These are phyloP conservation scores for Notiomystis cincta DNA, from an alignment of 2,113 vertebrate species.

Conservation along the genomic window DNA sequence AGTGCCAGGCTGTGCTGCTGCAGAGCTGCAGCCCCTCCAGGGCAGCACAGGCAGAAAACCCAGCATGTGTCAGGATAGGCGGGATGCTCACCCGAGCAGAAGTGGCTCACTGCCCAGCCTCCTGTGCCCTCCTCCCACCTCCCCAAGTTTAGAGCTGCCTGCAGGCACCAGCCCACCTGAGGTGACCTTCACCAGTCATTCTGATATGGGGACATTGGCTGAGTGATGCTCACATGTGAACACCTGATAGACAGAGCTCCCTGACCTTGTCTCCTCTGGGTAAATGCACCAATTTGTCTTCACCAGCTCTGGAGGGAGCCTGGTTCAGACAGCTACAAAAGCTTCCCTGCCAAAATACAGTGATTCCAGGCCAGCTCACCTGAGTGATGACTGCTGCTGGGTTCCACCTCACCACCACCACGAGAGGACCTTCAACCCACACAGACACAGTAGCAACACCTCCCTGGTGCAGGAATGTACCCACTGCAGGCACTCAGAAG, in stretches of 20 bases:
- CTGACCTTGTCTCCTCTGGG: background rate
- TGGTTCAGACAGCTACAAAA: background rate
- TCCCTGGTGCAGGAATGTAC: background rate
- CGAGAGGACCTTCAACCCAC: background rate
- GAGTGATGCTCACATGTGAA: background rate
- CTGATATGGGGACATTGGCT: rapidly evolving
- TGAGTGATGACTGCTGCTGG: background rate
- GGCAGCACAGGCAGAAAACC: background rate
- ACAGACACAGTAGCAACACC: background rate
- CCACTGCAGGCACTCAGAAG: background rate
- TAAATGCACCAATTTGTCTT: background rate
- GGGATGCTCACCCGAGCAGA: background rate
- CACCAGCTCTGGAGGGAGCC: background rate
- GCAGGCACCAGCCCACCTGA: background rate
- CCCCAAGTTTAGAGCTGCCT: background rate
- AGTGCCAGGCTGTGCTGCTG: background rate
- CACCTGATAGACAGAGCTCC: background rate
- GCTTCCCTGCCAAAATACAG: background rate
- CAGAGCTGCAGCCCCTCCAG: background rate
- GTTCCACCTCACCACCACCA: background rate
- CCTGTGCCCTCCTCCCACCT: background rate
- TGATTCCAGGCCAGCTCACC: background rate
- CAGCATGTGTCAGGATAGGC: background rate
- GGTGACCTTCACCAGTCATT: background rate
- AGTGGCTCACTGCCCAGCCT: background rate